Evolutionary conservation across 1,140 invertebrate genomes (phyloP).

Genomic region (Hypsibius dujardini): DNA sequence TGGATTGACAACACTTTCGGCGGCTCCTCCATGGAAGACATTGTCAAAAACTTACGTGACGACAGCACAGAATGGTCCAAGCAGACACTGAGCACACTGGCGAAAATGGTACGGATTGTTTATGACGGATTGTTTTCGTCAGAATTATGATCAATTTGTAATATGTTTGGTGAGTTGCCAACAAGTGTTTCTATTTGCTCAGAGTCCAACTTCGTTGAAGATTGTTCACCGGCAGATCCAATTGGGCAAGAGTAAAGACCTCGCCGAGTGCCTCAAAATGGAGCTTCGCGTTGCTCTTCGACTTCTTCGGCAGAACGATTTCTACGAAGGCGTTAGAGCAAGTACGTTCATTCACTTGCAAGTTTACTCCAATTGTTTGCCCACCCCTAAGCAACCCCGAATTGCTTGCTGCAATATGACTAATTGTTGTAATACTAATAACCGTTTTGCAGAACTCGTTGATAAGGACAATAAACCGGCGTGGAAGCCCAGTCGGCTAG

Average conservation of each 20-base stretch:
- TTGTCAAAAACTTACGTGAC: conserved; percentile 51
- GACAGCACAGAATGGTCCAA: conserved; percentile 60
- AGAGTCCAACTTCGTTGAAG: conserved; percentile 75
- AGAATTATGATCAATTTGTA: no score
- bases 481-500: conserved; percentile 59
- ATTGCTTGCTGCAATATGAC: no score
- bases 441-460: conserved; percentile 53
- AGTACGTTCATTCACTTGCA: conserved; percentile 29
- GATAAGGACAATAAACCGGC: conserved; percentile 82
- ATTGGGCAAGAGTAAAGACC: conserved; percentile 48
- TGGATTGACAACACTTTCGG: conserved; percentile 64
- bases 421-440: conserved; percentile 22
- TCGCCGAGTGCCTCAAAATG: conserved; percentile 71
- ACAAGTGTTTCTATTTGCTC: conserved; percentile 23
- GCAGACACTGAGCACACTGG: conserved; percentile 49
- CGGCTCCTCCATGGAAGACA: conserved; percentile 52
- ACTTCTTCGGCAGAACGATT: conserved; percentile 55
- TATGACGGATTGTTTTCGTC: no score
- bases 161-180: no score
- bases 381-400: no score
- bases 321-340: conserved; percentile 84
- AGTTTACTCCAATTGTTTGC: no score
- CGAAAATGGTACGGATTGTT: conserved; percentile 57
- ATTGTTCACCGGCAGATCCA: conserved; percentile 59
- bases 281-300: conserved; percentile 64